Base-by-base conservation (phyloP, 2,113 vertebrate species). In the Sphaerodactylus townsendi region DNA sequence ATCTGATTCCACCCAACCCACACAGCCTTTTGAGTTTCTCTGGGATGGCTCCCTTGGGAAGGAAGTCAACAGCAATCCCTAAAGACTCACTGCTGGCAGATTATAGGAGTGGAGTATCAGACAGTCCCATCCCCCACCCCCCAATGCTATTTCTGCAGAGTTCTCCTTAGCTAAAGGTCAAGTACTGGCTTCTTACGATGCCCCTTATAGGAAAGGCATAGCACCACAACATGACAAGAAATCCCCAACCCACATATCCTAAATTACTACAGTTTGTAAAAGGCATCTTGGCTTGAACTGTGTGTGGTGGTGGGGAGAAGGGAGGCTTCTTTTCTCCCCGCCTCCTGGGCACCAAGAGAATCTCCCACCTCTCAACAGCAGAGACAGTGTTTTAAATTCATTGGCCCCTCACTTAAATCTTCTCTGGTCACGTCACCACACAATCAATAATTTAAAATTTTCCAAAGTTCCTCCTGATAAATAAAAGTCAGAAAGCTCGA, bases 381-480 rank as follows among this genome's bases (percentile, higher is more conserved):
- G 28, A 39, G 28, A 39, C 50, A 44, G 50, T 44, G 65, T 75
- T 1, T 3, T 33, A n/a, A n/a, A n/a, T n/a, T 41, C 3, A 9
- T 80, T 72, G 53, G 21, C 13, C 10, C 14, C 39, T 41, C 3
- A 3, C 15, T 62, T 41, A 33, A 33, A 35, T 28, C 3, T 19
- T 41, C 59, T 15, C 39, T 65, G 59, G 23, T 73, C 37, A 15
- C 88, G 72, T 86, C 21, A 88, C 70, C 21, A 28, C 46, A 79
- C 10, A 79, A 74, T 69, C 77, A 72, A 53, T 83, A 88, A 89
- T 81, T 78, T 83, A 87, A 92, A 84, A 80, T 84, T 68, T 72
- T 92, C 81, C 87, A 84, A 79, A 88, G 81, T 80, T 85, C 88
- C 66, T 10, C 92, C 74, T 66, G 87, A 92, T 90, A 87, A n/a